Percentiles rank a stretch among this genome's conserved stretches.
Conservation (phyloP, 1,140 invertebrate genomes). For the Formica selysi region DNA sequence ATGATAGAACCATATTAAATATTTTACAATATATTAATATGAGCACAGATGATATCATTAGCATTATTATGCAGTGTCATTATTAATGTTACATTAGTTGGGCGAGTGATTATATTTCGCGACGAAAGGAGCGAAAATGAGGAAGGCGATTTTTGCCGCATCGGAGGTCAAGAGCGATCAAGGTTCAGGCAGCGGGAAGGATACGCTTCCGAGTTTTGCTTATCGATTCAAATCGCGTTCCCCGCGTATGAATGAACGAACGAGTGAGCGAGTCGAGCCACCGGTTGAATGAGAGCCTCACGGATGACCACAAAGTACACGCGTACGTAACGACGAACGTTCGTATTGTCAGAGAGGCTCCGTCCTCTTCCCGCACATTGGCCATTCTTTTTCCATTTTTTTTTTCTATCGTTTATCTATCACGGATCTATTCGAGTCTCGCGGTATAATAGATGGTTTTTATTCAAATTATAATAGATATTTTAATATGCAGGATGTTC, state of each 20-base stretch:
- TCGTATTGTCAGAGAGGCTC: slow-evolving; percentile 25
- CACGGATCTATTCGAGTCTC: neutral
- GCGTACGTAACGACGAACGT: slow-evolving; percentile 67
- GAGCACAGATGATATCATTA: neutral
- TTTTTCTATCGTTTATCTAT: neutral
- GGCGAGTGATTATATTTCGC: neutral
- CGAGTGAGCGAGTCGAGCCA: slow-evolving; percentile 81
- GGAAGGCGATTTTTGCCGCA: slow-evolving; percentile 11
- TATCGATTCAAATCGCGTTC: slow-evolving; percentile 83
- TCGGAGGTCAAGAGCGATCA: slow-evolving; percentile 28
- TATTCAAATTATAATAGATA: neutral
- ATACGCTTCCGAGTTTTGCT: slow-evolving; percentile 74
- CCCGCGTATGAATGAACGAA: slow-evolving; percentile 82
- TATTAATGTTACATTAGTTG: neutral
- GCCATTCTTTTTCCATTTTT: neutral
- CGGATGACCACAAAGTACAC: slow-evolving; percentile 76
- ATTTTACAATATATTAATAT: neutral
- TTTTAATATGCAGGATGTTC: neutral
- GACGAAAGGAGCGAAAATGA: slow-evolving; percentile 6
- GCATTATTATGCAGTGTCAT: neutral
- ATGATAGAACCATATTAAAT: neutral
- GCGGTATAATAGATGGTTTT: neutral
- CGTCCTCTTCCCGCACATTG: slow-evolving; percentile 14
- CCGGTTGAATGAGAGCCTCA: slow-evolving; percentile 81
- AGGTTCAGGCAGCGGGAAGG: slow-evolving; percentile 47